Evolutionary conservation across 2,113 vertebrate genomes (phyloP).

Genomic region (Salvelinus alpinus): DNA sequence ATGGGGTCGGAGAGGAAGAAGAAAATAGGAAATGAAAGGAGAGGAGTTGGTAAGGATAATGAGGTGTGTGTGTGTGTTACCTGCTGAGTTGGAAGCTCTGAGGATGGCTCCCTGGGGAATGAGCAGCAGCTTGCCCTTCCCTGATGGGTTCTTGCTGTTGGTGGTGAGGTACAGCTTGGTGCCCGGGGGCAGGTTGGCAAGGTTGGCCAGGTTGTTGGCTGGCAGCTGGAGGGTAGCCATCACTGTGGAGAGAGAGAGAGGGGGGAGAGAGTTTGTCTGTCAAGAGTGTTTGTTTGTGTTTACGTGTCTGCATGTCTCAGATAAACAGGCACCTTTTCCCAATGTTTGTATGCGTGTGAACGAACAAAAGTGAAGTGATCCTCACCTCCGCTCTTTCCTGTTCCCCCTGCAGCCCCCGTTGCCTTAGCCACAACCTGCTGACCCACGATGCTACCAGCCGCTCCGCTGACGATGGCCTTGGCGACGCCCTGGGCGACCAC

Average conservation of each 20-base stretch:
- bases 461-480: constrained; percentile 92
- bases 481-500: constrained; percentile 96
- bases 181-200: constrained; percentile 95
- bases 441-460: constrained; percentile 80
- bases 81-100: constrained; percentile 82
- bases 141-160: constrained; percentile 97
- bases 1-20: too few species aligned
- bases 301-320: too few species aligned
- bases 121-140: constrained; percentile 96
- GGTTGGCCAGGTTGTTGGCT: constrained; percentile 93
- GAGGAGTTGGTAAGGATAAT: not conserved
- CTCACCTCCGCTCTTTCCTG: constrained; percentile 88
- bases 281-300: not conserved
- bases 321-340: too few species aligned
- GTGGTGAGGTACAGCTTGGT: constrained; percentile 98
- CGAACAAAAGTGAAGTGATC: constrained; percentile 1
- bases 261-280: too few species aligned
- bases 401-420: constrained; percentile 75
- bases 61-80: constrained; percentile 44
- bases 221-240: constrained; percentile 97
- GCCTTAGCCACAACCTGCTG: constrained; percentile 86
- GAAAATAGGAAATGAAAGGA: too few species aligned
- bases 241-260: constrained; percentile 72
- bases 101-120: constrained; percentile 98
- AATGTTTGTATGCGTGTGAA: too few species aligned